These are phyloP conservation scores for Eupleurogrammus muticus DNA, from an alignment of 2,797 vertebrate genomes.

Conservation along the genomic window DNA sequence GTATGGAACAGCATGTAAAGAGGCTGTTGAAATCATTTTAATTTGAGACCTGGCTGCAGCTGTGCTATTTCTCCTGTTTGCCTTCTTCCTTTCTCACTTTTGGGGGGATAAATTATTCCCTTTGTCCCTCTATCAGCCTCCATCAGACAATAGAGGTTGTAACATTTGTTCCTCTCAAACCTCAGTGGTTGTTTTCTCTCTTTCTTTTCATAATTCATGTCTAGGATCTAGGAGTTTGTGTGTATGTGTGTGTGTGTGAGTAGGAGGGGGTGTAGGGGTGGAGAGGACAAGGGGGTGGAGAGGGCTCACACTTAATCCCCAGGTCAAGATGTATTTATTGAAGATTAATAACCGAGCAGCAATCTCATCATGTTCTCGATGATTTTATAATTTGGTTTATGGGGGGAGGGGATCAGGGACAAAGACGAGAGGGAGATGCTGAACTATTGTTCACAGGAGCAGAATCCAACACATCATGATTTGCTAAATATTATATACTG, in stretches of 20 bases:
- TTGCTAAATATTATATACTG: constrained; percentile 33
- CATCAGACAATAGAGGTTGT: constrained; percentile 60
- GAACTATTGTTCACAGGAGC: constrained; percentile 61
- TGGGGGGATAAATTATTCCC: too few relatives aligned
- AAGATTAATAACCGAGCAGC: constrained; percentile 88
- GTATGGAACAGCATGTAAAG: too few relatives aligned
- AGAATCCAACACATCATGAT: constrained; percentile 23
- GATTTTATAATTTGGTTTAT: constrained; percentile 86
- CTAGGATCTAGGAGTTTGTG: constrained; percentile 74
- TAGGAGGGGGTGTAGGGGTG: constrained; percentile 27
- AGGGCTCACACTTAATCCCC: constrained; percentile 84
- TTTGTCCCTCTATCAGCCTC: constrained; percentile 52
- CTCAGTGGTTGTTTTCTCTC: constrained; percentile 70
- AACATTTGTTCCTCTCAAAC: constrained; percentile 65
- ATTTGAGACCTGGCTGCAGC: too few relatives aligned
- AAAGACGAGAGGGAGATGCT: constrained; percentile 67
- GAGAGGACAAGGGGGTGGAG: constrained; percentile 73
- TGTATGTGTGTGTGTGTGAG: constrained; percentile 51
- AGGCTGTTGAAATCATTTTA: too few relatives aligned
- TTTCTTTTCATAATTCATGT: constrained; percentile 81
- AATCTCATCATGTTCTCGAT: constrained; percentile 88
- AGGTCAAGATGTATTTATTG: constrained; percentile 89
- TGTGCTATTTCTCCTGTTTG: too few relatives aligned
- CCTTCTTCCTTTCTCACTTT: too few relatives aligned
- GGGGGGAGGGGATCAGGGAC: constrained; percentile 69